phyloP scores from a whole-genome alignment of 2,113 vertebrate species.

The Carollia perspicillata region DNA sequence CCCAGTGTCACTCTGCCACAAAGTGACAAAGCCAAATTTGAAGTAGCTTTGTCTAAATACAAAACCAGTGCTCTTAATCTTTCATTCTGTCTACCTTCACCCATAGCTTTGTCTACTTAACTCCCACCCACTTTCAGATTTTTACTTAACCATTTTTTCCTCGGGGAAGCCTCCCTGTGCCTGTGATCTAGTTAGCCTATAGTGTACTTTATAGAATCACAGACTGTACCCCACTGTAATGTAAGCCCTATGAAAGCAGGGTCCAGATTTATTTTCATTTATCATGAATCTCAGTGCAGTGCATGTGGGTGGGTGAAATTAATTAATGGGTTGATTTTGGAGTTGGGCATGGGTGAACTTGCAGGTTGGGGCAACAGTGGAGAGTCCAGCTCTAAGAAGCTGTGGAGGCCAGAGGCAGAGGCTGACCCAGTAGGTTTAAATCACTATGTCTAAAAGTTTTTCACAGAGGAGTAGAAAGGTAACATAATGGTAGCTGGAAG shows the following conservation, averaged over 20 bases:
- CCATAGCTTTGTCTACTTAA: neutral
- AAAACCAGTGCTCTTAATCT: neutral
- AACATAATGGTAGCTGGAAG: neutral
- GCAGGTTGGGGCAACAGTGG: neutral
- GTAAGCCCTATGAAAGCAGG: neutral
- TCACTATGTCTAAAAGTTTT: neutral
- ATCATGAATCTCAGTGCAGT: neutral
- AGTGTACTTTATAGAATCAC: neutral
- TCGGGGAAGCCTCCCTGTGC: neutral
- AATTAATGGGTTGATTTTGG: neutral
- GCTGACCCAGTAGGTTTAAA: neutral
- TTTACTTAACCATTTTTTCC: neutral
- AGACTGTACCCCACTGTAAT: neutral
- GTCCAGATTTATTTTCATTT: neutral
- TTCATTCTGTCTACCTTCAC: neutral
- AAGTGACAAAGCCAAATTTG: conserved; percentile 12
- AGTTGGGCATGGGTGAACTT: neutral
- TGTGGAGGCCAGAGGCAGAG: neutral
- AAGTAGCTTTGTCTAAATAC: neutral
- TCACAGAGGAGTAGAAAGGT: neutral
- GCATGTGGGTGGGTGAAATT: neutral
- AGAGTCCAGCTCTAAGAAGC: neutral
- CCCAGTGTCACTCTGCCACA: neutral
- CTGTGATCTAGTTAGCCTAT: neutral
- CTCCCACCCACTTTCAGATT: neutral